phyloP scores from a whole-genome alignment of 2,888 invertebrate genomes.

The Caenorhabditis zanzibari region DNA sequence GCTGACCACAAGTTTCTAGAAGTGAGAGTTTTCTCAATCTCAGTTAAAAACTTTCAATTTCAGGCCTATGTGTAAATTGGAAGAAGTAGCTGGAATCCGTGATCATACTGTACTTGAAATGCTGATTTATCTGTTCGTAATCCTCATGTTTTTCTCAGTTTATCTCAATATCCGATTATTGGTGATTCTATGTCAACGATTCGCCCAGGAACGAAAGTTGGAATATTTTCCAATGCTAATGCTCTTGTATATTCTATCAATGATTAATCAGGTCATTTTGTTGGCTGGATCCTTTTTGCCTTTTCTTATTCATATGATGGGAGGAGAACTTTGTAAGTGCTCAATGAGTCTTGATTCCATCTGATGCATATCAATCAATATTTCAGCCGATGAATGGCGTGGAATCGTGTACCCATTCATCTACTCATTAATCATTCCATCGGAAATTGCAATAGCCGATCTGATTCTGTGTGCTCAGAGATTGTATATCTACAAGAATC shows the following conservation, averaged over 20 bases:
- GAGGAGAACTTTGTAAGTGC: too few relatives aligned
- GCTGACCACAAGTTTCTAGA: too few relatives aligned
- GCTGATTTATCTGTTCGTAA: neutral
- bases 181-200: slow-evolving; percentile 7
- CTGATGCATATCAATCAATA: neutral
- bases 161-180: slow-evolving; percentile 18
- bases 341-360: neutral
- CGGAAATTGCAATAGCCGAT: slow-evolving; percentile 26
- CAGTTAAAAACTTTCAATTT: neutral
- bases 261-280: neutral
- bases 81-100: neutral
- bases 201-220: neutral
- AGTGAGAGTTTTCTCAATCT: too few relatives aligned
- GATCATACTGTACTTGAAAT: neutral
- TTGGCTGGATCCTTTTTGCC: neutral
- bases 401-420: slow-evolving; percentile 13
- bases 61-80: slow-evolving; percentile 3
- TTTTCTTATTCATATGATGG: neutral
- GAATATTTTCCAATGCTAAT: slow-evolving; percentile 39
- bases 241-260: neutral
- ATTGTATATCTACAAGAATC: neutral
- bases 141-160: neutral
- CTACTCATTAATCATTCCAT: slow-evolving; percentile 33
- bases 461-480: slow-evolving; percentile 32
- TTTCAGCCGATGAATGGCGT: slow-evolving; percentile 8